Percentiles rank a stretch among this genome's conserved stretches.
phyloP scores from a whole-genome alignment of 53 echinoderm and acorn worm genomes.

The Holothuria leucospilota region DNA sequence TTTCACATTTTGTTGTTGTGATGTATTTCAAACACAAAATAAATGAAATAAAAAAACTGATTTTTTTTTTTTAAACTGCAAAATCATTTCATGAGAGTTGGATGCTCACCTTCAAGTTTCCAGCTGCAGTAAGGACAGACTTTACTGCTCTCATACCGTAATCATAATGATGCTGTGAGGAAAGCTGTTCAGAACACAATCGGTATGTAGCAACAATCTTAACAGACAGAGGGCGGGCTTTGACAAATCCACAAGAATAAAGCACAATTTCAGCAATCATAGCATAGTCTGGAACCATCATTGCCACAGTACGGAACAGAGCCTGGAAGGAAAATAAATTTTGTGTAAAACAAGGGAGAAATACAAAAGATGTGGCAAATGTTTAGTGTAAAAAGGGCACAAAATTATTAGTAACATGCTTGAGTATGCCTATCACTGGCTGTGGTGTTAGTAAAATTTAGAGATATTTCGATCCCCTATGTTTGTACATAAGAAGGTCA shows the following conservation, averaged over 20 bases:
- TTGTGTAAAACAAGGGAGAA: background rate
- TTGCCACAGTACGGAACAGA: constrained; percentile 96
- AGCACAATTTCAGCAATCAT: constrained; percentile 98
- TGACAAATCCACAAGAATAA: constrained; percentile 95
- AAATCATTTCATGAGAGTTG: too few species aligned
- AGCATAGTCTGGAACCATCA: constrained; percentile 99
- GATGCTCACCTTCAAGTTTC: constrained; percentile 86
- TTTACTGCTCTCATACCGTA: constrained; percentile 99
- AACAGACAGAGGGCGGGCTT: constrained; percentile 95
- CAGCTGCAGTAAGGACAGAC: constrained; percentile 97
- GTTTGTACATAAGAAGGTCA: too few species aligned
- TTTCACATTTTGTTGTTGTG: too few species aligned
- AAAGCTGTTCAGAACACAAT: constrained; percentile 95
- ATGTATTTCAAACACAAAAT: too few species aligned
- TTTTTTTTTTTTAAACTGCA: too few species aligned
- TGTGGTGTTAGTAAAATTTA: too few species aligned
- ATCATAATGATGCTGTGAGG: constrained; percentile 98
- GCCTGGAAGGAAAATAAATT: constrained; percentile 55
- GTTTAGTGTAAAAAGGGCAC: too few species aligned
- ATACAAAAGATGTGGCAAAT: too few species aligned
- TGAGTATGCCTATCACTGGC: too few species aligned
- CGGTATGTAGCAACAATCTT: constrained; percentile 96
- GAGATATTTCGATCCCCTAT: too few species aligned
- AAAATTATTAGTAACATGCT: too few species aligned
- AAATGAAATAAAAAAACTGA: too few species aligned